Percentiles rank a stretch among this genome's conserved stretches.
These are phyloP conservation scores for Pongo abelii DNA, from an alignment of 2,113 vertebrate genomes.

Conservation along the genomic window DNA sequence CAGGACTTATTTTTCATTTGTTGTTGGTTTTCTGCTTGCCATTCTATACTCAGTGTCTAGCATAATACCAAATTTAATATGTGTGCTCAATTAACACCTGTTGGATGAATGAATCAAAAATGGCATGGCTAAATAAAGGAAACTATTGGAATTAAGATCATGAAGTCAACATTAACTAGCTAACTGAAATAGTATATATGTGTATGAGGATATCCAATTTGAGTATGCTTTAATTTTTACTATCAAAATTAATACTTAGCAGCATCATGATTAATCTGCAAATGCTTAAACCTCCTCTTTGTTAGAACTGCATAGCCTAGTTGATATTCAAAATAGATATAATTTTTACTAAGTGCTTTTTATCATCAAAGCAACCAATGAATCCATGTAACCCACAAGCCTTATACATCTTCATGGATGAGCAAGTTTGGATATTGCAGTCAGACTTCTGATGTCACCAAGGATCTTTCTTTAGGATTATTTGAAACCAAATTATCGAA, in stretches of 20 bases:
- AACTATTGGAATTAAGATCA: not conserved
- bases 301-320: not conserved
- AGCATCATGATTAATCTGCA: not conserved
- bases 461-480: not conserved
- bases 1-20: not conserved
- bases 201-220: not conserved
- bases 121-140: constrained; percentile 1
- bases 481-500: constrained; percentile 58
- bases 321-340: not conserved
- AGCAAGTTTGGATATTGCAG: not conserved
- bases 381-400: not conserved
- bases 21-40: not conserved
- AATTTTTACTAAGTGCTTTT: constrained; percentile 25
- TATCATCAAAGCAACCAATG: not conserved
- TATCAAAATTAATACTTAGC: not conserved
- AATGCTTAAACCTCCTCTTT: not conserved
- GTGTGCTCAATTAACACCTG: not conserved
- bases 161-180: not conserved
- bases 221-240: constrained; percentile 11
- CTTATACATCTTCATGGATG: not conserved
- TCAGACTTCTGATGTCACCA: not conserved
- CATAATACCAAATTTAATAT: not conserved
- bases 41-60: not conserved
- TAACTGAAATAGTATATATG: not conserved
- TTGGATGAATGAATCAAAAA: not conserved